A percentile compares a stretch with the other conserved stretches of the same genome.
Evolutionary conservation across 2,888 invertebrate genomes (phyloP).

Genomic region (Shargacucullia verbasci): DNA sequence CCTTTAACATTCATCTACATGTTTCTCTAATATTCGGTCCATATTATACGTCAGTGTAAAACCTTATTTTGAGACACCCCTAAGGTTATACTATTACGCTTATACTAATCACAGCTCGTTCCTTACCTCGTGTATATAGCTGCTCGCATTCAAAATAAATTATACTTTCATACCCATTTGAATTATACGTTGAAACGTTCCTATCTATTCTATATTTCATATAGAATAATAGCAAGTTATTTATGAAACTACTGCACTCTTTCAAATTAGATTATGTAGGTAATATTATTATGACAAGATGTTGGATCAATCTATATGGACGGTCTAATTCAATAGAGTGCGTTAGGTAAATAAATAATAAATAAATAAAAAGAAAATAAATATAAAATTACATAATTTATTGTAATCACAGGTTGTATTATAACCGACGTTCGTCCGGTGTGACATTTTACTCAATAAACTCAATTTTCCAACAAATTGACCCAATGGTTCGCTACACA

Average conservation of each 20-base stretch:
- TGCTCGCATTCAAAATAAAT: conserved; percentile 25
- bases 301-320: conserved; percentile 12
- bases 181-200: conserved; percentile 12
- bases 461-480: conserved; percentile 62
- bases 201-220: conserved; percentile 32
- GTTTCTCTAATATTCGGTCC: conserved; percentile 5
- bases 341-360: conserved; percentile 50
- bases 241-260: conserved; percentile 19
- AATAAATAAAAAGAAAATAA: conserved; percentile 64
- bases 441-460: conserved; percentile 54
- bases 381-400: conserved; percentile 79
- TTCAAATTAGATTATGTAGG: conserved; percentile 22
- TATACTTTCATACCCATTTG: conserved; percentile 10
- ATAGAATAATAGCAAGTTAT: conserved; percentile 27
- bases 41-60: conserved; percentile 8
- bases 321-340: conserved; percentile 39
- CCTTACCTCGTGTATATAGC: conserved; percentile 43
- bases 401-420: conserved; percentile 84
- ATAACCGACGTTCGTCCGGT: conserved; percentile 59
- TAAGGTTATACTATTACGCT: conserved; percentile 42
- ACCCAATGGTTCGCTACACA: conserved; percentile 61
- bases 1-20: background rate
- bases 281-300: conserved; percentile 1
- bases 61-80: conserved; percentile 15
- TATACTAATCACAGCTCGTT: conserved; percentile 58